Base-by-base conservation (phyloP, 2,113 vertebrate genomes). In the Engraulis encrasicolus region DNA sequence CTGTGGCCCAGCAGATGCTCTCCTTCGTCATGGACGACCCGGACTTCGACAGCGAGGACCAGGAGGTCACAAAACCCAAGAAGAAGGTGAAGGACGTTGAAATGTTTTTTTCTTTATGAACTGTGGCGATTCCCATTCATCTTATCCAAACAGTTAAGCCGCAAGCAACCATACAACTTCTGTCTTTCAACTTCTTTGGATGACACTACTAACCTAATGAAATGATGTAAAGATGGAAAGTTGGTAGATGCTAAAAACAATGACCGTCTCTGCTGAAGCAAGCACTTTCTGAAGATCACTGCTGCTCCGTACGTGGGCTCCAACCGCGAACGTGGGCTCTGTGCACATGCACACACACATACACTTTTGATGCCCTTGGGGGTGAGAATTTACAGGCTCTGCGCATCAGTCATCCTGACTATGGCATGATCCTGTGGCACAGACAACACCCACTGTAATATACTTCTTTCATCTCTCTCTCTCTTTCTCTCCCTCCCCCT, bases 21-120 rank as follows among this genome's bases (percentile, higher is more conserved):
- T 97, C 96, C 1, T 97, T 96, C 0, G 93, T 97, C 84, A 95
- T 97, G 96, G 96, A 97, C 0, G 96, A 97, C 87, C 96, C 96
- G 0, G 96, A 97, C 88, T 97, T 96, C 0, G 95, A 97, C 83
- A 96, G 94, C 0, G 95, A 96, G 50, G 94, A 93, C 9, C 93
- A 94, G 0, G 94, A 92, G 27, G 82, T 83, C 5, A 92, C 90
- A 50, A 86, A 81, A 79, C 89, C 54, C 81, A 94, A 91, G 82
- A 94, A 91, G 82, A 93, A 88, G 89, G 89, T 15, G 90, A 19
- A 0, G 14, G 66, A 17, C 19, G 9, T 52, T 58, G 12, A 74
- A 74, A 74, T 9, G 34, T 17, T 23, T n/a, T n/a, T n/a, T n/a
- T n/a, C n/a, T 17, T 4, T 31, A 66, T 9, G 1, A n/a, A 20